Base-by-base conservation (phyloP, 2,797 vertebrate species). In the Tragopan temminckii region DNA sequence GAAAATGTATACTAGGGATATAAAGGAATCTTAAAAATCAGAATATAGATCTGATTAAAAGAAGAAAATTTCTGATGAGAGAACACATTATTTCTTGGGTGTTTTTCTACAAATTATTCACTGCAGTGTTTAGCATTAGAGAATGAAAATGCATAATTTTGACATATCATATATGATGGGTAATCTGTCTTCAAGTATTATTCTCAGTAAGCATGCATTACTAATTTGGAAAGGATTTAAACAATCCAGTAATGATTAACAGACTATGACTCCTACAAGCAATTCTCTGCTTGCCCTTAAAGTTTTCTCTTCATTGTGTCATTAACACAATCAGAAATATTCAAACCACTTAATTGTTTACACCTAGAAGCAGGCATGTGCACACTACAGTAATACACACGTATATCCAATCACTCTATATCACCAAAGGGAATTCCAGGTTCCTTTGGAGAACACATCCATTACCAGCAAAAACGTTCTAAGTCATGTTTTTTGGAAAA, bases 121-220 rank as follows among this genome's bases (percentile, higher is more conserved):
- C 5, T 48, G 20, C 11, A 58, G 13, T 35, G 27, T 29, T 52
- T 78, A 79, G 1, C 23, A 16, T 10, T 40, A 27, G 27, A 35
- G 18, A 63, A 72, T 46, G 8, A 68, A 83, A 75, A 68, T 57
- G 23, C 3, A 1, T 46, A 25, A 53, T 71, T 78, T 59, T 90
- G 14, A 12, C 7, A 5, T 11, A 7, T n/a, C 71, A 1, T 0
- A 0, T 59, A 17, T n/a, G 9, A 25, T 75, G 27, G 27, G 19
- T 84, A 14, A n/a, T 61, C 62, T 64, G 68, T 93, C 29, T 36
- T 42, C 36, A 25, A 19, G 4, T 45, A 6, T 33, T 89, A 29
- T 48, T 80, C 13, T 67, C 38, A 35, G 1, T 59, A 55, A 52
- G 21, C 25, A 15, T 36, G 13, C 23, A 29, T 58, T 62, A 13